Conservation (phyloP, 2,113 vertebrate species). For the Sphyrna mokarran region DNA sequence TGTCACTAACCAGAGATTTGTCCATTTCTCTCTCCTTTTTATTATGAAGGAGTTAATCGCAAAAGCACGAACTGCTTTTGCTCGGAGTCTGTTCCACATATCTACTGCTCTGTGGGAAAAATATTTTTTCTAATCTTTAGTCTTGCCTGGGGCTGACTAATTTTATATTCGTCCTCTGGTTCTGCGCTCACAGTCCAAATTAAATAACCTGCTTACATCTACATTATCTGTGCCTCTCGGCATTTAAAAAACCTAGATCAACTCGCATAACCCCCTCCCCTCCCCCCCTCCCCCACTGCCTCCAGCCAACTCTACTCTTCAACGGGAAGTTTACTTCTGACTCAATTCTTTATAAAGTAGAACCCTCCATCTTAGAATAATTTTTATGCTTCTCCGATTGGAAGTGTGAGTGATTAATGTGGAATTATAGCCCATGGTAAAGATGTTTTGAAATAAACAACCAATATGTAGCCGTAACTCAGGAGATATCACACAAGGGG, state of each 20-base stretch:
- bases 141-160: constrained; percentile 26
- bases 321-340: neutral
- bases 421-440: neutral
- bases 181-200: constrained; percentile 30
- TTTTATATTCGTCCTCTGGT: constrained; percentile 36
- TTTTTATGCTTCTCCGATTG: neutral
- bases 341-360: neutral
- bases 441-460: neutral
- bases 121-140: constrained; percentile 27
- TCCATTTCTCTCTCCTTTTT: neutral
- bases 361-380: neutral
- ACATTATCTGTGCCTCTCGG: constrained; percentile 26
- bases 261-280: neutral
- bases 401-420: neutral
- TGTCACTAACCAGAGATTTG: no score
- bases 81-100: constrained; percentile 31
- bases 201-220: constrained; percentile 35
- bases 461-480: neutral
- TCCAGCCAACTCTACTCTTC: neutral
- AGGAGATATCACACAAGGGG: neutral
- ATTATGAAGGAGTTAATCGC: constrained; percentile 29
- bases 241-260: constrained; percentile 23
- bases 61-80: neutral
- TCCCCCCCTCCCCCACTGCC: neutral
- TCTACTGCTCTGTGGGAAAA: constrained; percentile 24